Percentiles rank a stretch among this genome's conserved stretches.
Conservation (phyloP, 2,888 invertebrate species). For the Lottia gigantea region DNA sequence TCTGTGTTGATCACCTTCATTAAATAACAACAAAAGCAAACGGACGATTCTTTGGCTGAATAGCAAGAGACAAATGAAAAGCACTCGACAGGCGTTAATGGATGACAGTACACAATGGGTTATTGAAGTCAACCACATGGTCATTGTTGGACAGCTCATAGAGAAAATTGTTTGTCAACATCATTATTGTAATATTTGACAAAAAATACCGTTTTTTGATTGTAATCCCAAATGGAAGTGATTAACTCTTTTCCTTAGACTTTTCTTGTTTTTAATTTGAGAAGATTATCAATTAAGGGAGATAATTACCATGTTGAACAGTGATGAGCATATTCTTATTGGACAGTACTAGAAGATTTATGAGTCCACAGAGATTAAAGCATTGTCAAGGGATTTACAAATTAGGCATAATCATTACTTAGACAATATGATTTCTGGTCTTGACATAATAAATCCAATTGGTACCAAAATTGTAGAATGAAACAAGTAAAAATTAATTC, state of each 20-base stretch:
- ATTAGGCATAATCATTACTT: too few relatives aligned
- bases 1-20: conserved; percentile 7
- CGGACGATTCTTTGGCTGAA: background rate
- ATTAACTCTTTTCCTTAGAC: too few relatives aligned
- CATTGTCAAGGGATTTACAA: too few relatives aligned
- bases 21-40: conserved; percentile 8
- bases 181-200: background rate
- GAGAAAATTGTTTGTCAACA: conserved; percentile 11
- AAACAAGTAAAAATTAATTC: too few relatives aligned
- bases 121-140: conserved; percentile 20
- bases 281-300: background rate
- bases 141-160: background rate
- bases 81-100: conserved; percentile 16
- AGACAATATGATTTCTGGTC: too few relatives aligned
- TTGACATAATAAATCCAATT: too few relatives aligned
- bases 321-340: conserved; percentile 1
- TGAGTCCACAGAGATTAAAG: background rate
- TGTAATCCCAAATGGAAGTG: too few relatives aligned
- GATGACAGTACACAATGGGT: conserved; percentile 14
- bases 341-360: background rate
- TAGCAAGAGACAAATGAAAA: conserved; percentile 2
- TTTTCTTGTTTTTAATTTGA: too few relatives aligned
- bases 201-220: too few relatives aligned
- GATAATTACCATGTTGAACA: conserved; percentile 2
- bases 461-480: too few relatives aligned